Evolutionary conservation across 1,140 invertebrate genomes (phyloP), one percentile per base, ranked within the genome.

Genomic region (Heliconius hermathena): DNA sequence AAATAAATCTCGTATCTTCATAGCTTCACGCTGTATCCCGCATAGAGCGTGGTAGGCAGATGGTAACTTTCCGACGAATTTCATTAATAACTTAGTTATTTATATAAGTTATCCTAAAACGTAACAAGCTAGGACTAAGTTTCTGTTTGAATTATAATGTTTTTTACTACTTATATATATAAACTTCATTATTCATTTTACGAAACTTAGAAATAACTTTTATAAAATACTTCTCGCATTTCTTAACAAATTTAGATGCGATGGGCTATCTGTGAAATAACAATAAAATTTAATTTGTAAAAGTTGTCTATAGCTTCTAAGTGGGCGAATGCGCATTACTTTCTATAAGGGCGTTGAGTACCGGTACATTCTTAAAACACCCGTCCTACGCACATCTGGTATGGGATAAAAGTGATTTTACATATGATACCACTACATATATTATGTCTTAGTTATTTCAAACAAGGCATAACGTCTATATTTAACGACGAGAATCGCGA

Each of bases 281-380:
- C 22, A 66, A 66, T 66, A 66, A 66, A 66, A 66, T 26, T 29
- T 66, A 5, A 66, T 66, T 29, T 66, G 36, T 72, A 72, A 72
- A 72, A 41, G 36, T 41, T 41, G 33, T 72, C 20, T 71, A 41
- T 41, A 36, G n/a, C 36, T 18, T 20, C 29, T 5, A 41, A 11
- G 71, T 72, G 71, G 71, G 33, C 29, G 60, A 70, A 80, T 80
- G 73, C 80, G 74, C 80, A 74, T 81, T 71, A 80, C 36, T 75
- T 73, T 78, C 78, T 79, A 80, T 82, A 80, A 85, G 75, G 83
- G 73, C 77, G 76, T 80, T 76, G 80, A 76, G 71, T 71, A 77
- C 41, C 77, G 82, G 82, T 83, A 82, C 71, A 60, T 83, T 82
- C 84, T 73, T 79, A 46, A 78, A 77, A 76, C 46, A 80, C 75